phyloP scores from a whole-genome alignment of 2,888 invertebrate genomes.

The Chloroclystis v-ata region DNA sequence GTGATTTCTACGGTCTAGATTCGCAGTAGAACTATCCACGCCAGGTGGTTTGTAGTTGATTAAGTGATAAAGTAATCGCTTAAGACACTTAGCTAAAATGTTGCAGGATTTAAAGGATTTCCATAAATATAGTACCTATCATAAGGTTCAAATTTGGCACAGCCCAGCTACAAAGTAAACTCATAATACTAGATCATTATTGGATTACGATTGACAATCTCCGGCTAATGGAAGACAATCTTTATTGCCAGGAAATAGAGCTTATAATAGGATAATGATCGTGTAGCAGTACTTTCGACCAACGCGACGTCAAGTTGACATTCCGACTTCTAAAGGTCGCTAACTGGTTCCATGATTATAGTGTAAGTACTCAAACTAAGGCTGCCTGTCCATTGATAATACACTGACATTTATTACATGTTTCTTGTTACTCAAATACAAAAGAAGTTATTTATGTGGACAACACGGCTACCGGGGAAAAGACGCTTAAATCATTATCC shows the following conservation, averaged over 20 bases:
- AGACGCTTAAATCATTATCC: constrained; percentile 2
- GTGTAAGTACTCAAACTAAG: constrained; percentile 12
- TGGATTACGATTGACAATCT: constrained; percentile 39
- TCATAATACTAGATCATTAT: constrained; percentile 53
- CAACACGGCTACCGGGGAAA: constrained; percentile 4
- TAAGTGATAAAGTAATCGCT: too few species aligned
- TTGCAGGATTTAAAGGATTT: too few species aligned
- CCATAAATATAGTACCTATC: too few species aligned
- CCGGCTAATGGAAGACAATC: constrained; percentile 27
- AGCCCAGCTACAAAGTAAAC: constrained; percentile 27
- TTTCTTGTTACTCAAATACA: constrained; percentile 8
- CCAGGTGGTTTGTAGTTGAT: too few species aligned
- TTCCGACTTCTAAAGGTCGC: constrained; percentile 55
- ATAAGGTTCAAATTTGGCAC: not conserved
- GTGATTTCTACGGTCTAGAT: too few species aligned
- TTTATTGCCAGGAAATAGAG: constrained; percentile 28
- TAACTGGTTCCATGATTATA: constrained; percentile 51
- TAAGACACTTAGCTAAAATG: too few species aligned
- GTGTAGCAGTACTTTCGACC: constrained; percentile 53
- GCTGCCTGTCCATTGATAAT: constrained; percentile 22
- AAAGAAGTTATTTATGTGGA: constrained; percentile 4
- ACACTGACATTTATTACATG: constrained; percentile 18
- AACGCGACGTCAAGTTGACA: constrained; percentile 42
- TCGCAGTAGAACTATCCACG: too few species aligned
- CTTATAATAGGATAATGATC: constrained; percentile 25